Evolutionary conservation across 92 coral and sea anemone genomes (phyloP).

Genomic region (Scolanthus callimorphus): DNA sequence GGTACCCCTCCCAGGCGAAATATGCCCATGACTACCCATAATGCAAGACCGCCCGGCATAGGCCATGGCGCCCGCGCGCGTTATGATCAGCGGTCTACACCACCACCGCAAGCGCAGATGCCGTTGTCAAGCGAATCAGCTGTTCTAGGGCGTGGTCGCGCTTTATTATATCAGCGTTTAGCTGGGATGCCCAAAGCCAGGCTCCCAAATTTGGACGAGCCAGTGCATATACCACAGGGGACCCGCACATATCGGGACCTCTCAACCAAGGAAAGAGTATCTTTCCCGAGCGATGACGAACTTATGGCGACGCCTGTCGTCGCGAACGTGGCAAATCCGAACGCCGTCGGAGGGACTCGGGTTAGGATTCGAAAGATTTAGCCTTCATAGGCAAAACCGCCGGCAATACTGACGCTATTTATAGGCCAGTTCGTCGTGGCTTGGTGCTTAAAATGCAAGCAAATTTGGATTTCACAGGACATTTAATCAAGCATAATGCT

Average conservation of each 20-base stretch:
- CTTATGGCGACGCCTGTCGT: conserved; percentile 68
- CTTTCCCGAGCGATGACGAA: conserved; percentile 84
- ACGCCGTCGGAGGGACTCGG: conserved; percentile 72
- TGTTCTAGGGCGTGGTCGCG: conserved; percentile 91
- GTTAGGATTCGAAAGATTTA: conserved; percentile 63
- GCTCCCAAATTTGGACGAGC: conserved; percentile 49
- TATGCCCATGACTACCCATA: not conserved
- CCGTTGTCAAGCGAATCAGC: conserved; percentile 24
- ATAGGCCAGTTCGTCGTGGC: too few species aligned
- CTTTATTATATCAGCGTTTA: conserved; percentile 53
- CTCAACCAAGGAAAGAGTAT: conserved; percentile 2
- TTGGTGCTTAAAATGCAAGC: not conserved
- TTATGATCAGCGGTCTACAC: not conserved
- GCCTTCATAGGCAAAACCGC: not conserved
- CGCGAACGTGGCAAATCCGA: conserved; percentile 38
- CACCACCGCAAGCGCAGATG: conserved; percentile 1
- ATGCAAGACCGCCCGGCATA: not conserved
- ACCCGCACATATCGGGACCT: not conserved
- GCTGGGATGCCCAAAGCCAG: conserved; percentile 67
- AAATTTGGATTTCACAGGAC: conserved; percentile 1
- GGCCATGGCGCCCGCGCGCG: not conserved
- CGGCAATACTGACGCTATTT: too few species aligned
- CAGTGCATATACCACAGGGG: conserved; percentile 9
- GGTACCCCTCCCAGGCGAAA: conserved; percentile 8
- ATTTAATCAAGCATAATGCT: not conserved